Evolutionary conservation across 1,140 invertebrate genomes (phyloP).

Genomic region (Oscheius sp.): DNA sequence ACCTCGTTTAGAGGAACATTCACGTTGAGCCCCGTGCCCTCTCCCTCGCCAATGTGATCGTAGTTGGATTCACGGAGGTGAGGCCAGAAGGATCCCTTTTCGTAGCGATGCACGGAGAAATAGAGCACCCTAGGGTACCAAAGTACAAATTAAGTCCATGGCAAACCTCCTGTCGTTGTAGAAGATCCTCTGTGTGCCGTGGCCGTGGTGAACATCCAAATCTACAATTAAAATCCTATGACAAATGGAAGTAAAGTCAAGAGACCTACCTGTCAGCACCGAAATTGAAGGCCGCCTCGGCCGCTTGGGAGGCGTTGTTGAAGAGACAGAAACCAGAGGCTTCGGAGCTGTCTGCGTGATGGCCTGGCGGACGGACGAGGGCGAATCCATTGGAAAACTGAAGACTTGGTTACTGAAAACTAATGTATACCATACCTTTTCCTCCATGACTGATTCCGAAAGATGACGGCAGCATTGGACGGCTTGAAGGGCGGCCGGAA

Average conservation of each 20-base stretch:
- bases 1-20: slow-evolving; percentile 84
- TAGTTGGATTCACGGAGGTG: slow-evolving; percentile 82
- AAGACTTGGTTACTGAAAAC: background rate
- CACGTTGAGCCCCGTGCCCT: slow-evolving; percentile 80
- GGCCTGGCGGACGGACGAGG: slow-evolving; percentile 75
- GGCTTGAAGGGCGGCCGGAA: slow-evolving; percentile 10
- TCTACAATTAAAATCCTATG: slow-evolving; percentile 80
- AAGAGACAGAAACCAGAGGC: slow-evolving; percentile 96
- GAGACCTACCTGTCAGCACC: slow-evolving; percentile 54
- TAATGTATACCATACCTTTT: background rate
- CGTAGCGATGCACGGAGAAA: slow-evolving; percentile 93
- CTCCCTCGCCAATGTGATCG: slow-evolving; percentile 74
- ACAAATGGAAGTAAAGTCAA: background rate
- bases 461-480: slow-evolving; percentile 17
- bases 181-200: slow-evolving; percentile 88
- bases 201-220: slow-evolving; percentile 92
- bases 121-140: slow-evolving; percentile 77
- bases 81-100: slow-evolving; percentile 87
- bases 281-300: slow-evolving; percentile 66
- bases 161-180: slow-evolving; percentile 80
- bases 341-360: slow-evolving; percentile 85
- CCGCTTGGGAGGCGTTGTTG: slow-evolving; percentile 89
- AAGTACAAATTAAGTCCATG: background rate
- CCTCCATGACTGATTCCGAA: slow-evolving; percentile 1
- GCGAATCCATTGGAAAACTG: slow-evolving; percentile 29